phyloP scores from a whole-genome alignment of 1,140 invertebrate species.

The Zaprionus camerounensis region DNA sequence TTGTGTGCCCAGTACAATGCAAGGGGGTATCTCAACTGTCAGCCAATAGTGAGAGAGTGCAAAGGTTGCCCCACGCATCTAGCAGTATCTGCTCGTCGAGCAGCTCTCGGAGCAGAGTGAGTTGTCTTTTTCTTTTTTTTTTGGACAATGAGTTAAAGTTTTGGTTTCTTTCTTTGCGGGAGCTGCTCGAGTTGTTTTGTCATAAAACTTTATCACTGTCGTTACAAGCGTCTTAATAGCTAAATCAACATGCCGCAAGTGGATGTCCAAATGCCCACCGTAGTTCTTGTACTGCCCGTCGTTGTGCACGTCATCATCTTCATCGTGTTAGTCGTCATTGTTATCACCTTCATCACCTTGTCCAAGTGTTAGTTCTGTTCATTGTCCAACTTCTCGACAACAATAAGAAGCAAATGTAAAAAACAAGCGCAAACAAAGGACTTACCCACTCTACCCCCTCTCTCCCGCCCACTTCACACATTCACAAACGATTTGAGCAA shows the following conservation, averaged over 20 bases:
- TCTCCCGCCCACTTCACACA: background rate
- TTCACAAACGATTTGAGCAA: background rate
- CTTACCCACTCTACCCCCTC: background rate
- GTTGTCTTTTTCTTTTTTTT: background rate
- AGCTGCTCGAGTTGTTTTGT: constrained; percentile 8
- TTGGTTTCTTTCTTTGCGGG: constrained; percentile 1
- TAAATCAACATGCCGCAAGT: constrained; percentile 33
- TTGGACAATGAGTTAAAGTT: constrained; percentile 8
- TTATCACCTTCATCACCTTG: constrained; percentile 15
- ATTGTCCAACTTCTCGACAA: constrained; percentile 15
- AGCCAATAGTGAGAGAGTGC: background rate
- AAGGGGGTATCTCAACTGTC: background rate
- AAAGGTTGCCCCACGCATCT: background rate
- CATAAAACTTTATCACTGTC: constrained; percentile 29
- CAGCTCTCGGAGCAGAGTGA: too few relatives aligned
- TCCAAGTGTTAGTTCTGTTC: background rate
- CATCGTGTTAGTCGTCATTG: constrained; percentile 1
- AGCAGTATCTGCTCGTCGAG: constrained; percentile 2
- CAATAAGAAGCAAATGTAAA: constrained; percentile 21
- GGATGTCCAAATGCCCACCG: background rate
- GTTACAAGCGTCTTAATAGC: constrained; percentile 30
- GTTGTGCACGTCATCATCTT: background rate
- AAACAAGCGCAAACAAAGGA: constrained; percentile 25
- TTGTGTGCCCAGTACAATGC: background rate
- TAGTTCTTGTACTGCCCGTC: background rate